These are phyloP conservation scores for Catharus ustulatus DNA, from an alignment of 2,797 vertebrate species.

Conservation along the genomic window DNA sequence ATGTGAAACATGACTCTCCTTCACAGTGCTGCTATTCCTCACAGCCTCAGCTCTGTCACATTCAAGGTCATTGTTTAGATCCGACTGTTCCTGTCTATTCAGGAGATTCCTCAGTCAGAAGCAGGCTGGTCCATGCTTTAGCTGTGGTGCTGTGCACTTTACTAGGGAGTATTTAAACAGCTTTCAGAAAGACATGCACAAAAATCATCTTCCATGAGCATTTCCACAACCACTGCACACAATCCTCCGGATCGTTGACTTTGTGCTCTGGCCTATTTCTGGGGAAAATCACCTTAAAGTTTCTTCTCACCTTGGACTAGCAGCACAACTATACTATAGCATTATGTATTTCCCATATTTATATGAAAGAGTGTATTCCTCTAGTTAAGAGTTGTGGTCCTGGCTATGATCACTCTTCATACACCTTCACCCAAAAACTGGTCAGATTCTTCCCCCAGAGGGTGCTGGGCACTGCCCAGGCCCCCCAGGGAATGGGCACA, in stretches of 20 bases:
- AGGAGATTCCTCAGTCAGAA: not conserved
- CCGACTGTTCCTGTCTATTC: not conserved
- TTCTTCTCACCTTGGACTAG: not conserved
- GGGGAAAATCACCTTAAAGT: not conserved
- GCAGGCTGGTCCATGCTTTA: not conserved
- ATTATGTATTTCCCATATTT: not conserved
- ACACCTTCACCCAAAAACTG: not conserved
- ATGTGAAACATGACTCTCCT: not conserved
- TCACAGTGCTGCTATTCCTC: not conserved
- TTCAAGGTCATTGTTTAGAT: not conserved
- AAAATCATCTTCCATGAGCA: not conserved
- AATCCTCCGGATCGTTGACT: rapidly evolving
- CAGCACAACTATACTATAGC: not conserved
- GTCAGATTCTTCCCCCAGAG: not conserved
- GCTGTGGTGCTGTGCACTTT: not conserved
- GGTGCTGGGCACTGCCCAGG: not conserved
- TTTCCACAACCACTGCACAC: not conserved
- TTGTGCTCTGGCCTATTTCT: not conserved
- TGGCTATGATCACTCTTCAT: not conserved
- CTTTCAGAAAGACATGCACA: not conserved
- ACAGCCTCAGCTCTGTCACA: not conserved
- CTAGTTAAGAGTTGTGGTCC: not conserved
- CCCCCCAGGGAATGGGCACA: rapidly evolving
- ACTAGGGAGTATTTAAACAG: not conserved
- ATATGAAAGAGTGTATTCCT: not conserved